Base-by-base conservation (phyloP, 1,140 invertebrate genomes). In the Zeugodacus cucurbitae region DNA sequence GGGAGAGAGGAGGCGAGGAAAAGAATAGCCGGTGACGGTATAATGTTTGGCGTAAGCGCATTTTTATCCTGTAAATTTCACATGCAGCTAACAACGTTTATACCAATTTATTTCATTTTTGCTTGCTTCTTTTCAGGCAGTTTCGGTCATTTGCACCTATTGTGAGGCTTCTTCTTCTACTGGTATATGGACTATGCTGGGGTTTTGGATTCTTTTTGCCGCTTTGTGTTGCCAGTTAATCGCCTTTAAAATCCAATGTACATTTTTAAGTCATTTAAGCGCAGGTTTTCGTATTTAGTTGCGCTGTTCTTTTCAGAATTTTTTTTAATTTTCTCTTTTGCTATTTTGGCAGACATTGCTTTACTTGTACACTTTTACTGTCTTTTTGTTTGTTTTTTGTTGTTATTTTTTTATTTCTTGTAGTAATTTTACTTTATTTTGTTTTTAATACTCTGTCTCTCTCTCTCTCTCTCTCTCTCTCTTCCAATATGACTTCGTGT, bases 251-350 rank as follows among this genome's bases (percentile, higher is more conserved):
- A 74, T 74, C 37, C 67, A 20, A 6, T 14, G 29, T 74, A 74
- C 67, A 74, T 74, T 74, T 62, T 74, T 74, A 74, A 74, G 34
- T 32, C 6, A 74, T 37, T 74, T 74, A 74, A 74, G 34, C 67
- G 34, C 34, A 74, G 32, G 20, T 74, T 41, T 74, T 7, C n/a
- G 34, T 67, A 29, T 67, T 32, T 32, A 11, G 67, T 74, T 14
- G 67, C 67, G 4, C 8, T 74, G 3, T 37, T 37, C 7, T 0
- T 0, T 5, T 0, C 6, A 14, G 34, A 6, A 8, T 3, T 32
- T 41, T 74, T 74, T 41, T 37, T 41, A 7, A 6, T 41, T 41
- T 74, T 74, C n/a, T 74, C 5, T 74, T 41, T 41, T 74, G 8
- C 5, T 41, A 2, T 74, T 74, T 37, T 37, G 34, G 67, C n/a